Base-by-base conservation (phyloP, 92 coral and sea anemone genomes). In the Phenganax subtilis region DNA sequence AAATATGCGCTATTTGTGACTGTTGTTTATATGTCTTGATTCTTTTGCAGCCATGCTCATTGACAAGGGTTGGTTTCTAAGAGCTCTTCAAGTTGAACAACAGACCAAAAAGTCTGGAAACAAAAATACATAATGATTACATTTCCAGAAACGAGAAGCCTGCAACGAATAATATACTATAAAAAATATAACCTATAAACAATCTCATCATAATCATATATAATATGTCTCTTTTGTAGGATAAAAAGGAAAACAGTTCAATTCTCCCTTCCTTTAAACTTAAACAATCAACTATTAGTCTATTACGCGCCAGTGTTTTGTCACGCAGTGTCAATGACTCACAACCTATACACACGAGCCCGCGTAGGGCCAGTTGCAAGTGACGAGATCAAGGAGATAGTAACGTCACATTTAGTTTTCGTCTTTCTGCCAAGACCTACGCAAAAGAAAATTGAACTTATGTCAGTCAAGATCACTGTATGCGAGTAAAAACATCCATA, bases 371-470 rank as follows among this genome's bases (percentile, higher is more conserved):
- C 47, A 37, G 47, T 37, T 37, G 47, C 47, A 5, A 1, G 47
- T 37, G 3, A 37, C 47, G 0, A 1, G 47, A 30, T 75, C 64
- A 75, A n/a, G 81, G 81, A 7, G 81, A 76, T 25, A 76, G 56
- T 25, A 76, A 64, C 44, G 81, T 76, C 10, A 76, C 27, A 54
- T 76, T 64, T 14, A 57, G 64, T 20, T 29, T 55, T 11, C 81
- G 69, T 14, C 81, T 17, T 27, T 76, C 81, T 29, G 64, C 81
- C 54, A 76, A 64, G 60, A 76, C 70, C 81, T 76, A 2, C 44
- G n/a, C 12, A 11, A 20, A 73, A 4, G 77, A 73, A 76, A 59
- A 15, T 27, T 15, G 8, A 51, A 73, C 29, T 52, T 73, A 2
- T 12, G 12, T n/a, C 27, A 51, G 60, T 73, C 25, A 7, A 54